Evolutionary conservation across 1,140 invertebrate genomes (phyloP).

Genomic region (Hetaerina americana): DNA sequence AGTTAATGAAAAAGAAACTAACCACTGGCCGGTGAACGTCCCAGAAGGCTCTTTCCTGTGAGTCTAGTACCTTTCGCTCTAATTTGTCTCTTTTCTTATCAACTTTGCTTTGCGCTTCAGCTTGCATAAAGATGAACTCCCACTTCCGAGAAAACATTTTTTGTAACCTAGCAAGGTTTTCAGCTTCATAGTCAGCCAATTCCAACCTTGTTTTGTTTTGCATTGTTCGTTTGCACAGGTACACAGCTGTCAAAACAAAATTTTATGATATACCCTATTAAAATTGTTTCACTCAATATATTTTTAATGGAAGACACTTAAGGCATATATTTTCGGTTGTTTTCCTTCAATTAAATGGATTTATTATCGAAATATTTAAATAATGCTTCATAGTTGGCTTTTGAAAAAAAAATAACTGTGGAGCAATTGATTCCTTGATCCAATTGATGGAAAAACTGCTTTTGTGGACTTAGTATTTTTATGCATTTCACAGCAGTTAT

Average conservation of each 20-base stretch:
- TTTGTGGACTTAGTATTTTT: too few relatives aligned
- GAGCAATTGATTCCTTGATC: too few relatives aligned
- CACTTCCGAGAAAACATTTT: slow-evolving; percentile 99
- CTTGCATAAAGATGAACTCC: slow-evolving; percentile 99
- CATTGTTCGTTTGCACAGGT: slow-evolving; percentile 99
- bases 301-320: too few relatives aligned
- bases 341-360: too few relatives aligned
- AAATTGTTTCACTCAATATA: not conserved
- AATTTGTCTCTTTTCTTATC: slow-evolving; percentile 98
- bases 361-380: too few relatives aligned
- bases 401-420: too few relatives aligned
- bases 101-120: slow-evolving; percentile 74
- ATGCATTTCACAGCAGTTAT: too few relatives aligned
- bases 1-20: slow-evolving; percentile 24
- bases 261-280: too few relatives aligned
- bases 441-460: too few relatives aligned
- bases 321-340: too few relatives aligned
- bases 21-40: slow-evolving; percentile 97
- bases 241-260: slow-evolving; percentile 81
- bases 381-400: too few relatives aligned
- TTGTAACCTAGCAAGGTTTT: slow-evolving; percentile 91
- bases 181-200: slow-evolving; percentile 95
- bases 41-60: slow-evolving; percentile 98
- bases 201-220: slow-evolving; percentile 97
- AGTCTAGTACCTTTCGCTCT: slow-evolving; percentile 95